Evolutionary conservation across 2,113 vertebrate genomes (phyloP).

Genomic region (Perognathus longimembris): DNA sequence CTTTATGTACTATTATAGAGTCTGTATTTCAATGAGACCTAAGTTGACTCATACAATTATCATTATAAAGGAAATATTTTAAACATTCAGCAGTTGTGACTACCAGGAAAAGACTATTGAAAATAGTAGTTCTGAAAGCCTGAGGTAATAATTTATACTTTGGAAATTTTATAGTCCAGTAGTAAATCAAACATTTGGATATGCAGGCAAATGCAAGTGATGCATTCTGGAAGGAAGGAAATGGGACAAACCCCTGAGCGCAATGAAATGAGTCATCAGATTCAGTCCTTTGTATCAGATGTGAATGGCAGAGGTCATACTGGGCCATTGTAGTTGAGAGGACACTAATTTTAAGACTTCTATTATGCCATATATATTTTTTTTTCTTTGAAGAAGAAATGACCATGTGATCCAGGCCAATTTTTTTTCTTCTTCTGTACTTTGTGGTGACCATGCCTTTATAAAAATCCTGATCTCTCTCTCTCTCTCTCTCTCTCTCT

Average conservation of each 20-base stretch:
- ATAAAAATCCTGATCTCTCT: not conserved
- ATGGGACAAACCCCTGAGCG: not conserved
- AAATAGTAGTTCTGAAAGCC: not conserved
- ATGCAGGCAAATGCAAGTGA: not conserved
- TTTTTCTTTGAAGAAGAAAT: not conserved
- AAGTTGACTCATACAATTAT: slow-evolving; percentile 1
- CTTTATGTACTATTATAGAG: not conserved
- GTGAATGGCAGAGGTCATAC: accelerated
- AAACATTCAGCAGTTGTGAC: not conserved
- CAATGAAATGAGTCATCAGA: not conserved
- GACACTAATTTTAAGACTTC: not conserved
- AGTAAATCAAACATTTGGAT: not conserved
- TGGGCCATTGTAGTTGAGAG: not conserved
- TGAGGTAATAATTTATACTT: not conserved
- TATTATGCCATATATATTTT: not conserved
- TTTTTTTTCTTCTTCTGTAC: not conserved
- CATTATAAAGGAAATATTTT: not conserved
- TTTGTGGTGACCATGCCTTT: not conserved
- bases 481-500: not conserved
- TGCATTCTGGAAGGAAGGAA: not conserved
- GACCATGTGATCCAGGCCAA: not conserved
- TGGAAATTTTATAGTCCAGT: not conserved
- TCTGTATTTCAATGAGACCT: not conserved
- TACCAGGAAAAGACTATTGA: not conserved
- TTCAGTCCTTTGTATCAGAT: not conserved